Evolutionary conservation across 2,797 vertebrate genomes (phyloP), one percentile per base, ranked within the genome.

Genomic region (Lacerta viridis): DNA sequence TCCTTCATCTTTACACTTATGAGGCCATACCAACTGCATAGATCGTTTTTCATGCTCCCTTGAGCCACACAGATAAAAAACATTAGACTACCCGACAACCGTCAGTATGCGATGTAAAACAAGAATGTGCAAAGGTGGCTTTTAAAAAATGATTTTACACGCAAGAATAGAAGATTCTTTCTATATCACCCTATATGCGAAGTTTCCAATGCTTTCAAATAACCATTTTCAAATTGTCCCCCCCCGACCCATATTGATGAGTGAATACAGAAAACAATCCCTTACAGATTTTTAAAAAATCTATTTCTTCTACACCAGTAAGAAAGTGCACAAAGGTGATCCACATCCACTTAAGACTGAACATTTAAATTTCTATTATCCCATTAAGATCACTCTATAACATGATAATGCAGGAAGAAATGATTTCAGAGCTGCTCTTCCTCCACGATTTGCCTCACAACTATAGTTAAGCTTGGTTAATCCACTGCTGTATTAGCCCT

Each of bases 91-190:
- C 50, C 3, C 7, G 43, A 83, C 61, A 46, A 5, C n/a, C 36
- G 17, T 80, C 72, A 64, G 80, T 41, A 8, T 2, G 6, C 5
- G 0, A 33, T 76, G 80, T 74, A 23, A 83, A 90, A 84, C 36
- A 25, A 27, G 25, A 76, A 50, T 84, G 36, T 39, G 68, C 20
- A 59, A 15, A 17, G 33, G 7, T 23, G 3, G 33, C 6, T 79
- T 20, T 86, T 69, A 85, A 90, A 94, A 87, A 66, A 4, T 50
- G 27, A n/a, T 33, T 91, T 88, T 82, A 83, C 41, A 29, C 43
- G 27, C 5, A 17, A 11, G 25, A 80, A 78, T 55, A 8, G 33
- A 33, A 33, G 33, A 33, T 33, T 41, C 5, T 5, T 41, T 41
- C 41, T 41, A 41, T 41, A 41, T 5, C 41, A 5, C 41, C 41